Evolutionary conservation across 2,888 invertebrate genomes (phyloP), one percentile per base, ranked within the genome.

Genomic region (Stramonita haemastoma): DNA sequence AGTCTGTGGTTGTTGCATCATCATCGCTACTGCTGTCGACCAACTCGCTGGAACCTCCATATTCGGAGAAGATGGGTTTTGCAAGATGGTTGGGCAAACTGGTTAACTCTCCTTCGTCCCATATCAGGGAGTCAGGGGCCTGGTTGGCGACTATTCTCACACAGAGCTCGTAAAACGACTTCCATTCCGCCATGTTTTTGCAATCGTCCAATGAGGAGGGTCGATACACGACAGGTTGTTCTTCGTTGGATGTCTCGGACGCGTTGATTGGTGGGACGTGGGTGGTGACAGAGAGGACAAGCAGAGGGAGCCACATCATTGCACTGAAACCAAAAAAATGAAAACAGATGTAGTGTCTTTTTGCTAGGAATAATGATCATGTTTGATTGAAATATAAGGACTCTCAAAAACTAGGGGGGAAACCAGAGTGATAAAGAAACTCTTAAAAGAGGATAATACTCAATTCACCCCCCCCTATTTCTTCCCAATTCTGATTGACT

Each of bases 191-290:
- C 86, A 86, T 26, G 73, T 73, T 26, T 22, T 34, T n/a, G 87
- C 87, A 87, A 32, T 87, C 87, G n/a, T 73, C 86, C 86, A 86
- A 86, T 86, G 86, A 86, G 32, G 34, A 19, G 15, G 86, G 57
- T 26, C 36, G 36, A 26, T 19, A n/a, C 73, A 36, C n/a, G 29
- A 26, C 22, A 8, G 19, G 34, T 8, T 11, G 66, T n/a, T 29
- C n/a, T 19, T 73, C 26, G 77, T 26, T 11, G 15, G 46, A 29
- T 13, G 70, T 26, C 19, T 79, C 26, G 79, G 36, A 56, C 57
- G 46, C 77, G 17, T 8, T 56, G 79, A 36, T 57, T n/a, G 79
- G 34, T 11, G 77, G 70, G 26, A 26, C 73, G 22, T 56, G 29
- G 46, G 87, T 34, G 79, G 29, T 17, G 87, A 29, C 15, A 56